Percentiles rank a stretch among this genome's conserved stretches.
phyloP scores from a whole-genome alignment of 2,797 vertebrate genomes.

The Neoniphon sammara region DNA sequence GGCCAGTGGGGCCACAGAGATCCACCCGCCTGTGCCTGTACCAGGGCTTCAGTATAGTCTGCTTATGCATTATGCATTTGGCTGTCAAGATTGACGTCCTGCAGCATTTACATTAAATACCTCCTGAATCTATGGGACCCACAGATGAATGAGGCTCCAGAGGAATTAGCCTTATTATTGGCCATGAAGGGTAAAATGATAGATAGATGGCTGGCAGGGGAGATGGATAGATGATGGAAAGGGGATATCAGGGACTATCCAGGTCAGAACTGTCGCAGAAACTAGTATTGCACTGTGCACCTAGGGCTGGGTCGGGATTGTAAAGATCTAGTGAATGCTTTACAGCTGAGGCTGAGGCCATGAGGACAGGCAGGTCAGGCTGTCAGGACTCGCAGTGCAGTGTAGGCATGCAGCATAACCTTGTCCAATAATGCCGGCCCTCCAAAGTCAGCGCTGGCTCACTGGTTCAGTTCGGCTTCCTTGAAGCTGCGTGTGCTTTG shows the following conservation, averaged over 20 bases:
- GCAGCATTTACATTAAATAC: conserved; percentile 56
- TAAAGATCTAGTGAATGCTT: conserved; percentile 36
- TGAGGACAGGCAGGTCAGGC: not conserved
- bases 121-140: conserved; percentile 27
- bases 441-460: not conserved
- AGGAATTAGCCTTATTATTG: conserved; percentile 45
- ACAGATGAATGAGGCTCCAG: conserved; percentile 13
- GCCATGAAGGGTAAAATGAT: conserved; percentile 8
- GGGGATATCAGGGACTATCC: conserved; percentile 1
- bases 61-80: conserved; percentile 23
- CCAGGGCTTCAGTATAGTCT: conserved; percentile 30
- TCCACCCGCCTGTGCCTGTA: conserved; percentile 20
- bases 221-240: conserved; percentile 23
- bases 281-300: not conserved
- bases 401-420: conserved; percentile 14
- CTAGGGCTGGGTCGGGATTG: not conserved
- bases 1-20: conserved; percentile 5
- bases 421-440: not conserved
- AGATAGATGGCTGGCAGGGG: conserved; percentile 12
- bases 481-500: not conserved
- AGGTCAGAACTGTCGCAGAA: not conserved
- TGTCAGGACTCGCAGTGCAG: conserved; percentile 3
- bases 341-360: not conserved
- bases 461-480: not conserved
- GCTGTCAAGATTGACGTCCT: conserved; percentile 40